phyloP scores from a whole-genome alignment of 2,113 vertebrate species.

The Mohoua ochrocephala region DNA sequence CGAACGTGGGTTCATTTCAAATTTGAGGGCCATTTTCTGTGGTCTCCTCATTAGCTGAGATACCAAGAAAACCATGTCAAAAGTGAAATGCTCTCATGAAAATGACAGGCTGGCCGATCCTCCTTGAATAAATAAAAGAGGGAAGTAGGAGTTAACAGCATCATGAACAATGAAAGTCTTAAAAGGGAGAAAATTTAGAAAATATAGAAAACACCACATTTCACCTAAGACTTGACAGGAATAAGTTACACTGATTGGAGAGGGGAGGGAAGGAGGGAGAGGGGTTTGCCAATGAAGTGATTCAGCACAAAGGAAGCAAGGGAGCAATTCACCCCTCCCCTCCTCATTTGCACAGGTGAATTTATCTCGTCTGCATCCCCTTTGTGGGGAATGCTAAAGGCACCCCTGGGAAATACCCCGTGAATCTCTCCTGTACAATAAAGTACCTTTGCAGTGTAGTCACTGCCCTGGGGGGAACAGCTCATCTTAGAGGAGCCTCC shows the following conservation, averaged over 20 bases:
- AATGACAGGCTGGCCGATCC: background rate
- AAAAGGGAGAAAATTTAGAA: background rate
- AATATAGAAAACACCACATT: background rate
- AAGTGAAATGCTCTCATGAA: background rate
- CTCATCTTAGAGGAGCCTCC: background rate
- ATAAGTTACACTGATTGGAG: background rate
- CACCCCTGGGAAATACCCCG: background rate
- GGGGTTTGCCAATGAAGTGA: background rate
- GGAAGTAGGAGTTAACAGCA: background rate
- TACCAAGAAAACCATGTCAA: background rate
- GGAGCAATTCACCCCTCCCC: background rate
- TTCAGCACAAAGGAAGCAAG: background rate
- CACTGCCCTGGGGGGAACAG: rapidly evolving
- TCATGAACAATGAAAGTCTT: background rate
- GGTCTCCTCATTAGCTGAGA: background rate
- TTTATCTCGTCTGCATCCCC: background rate
- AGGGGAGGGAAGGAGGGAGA: rapidly evolving
- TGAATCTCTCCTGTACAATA: background rate
- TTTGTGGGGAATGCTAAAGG: background rate
- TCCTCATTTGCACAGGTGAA: background rate
- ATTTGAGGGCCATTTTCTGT: background rate
- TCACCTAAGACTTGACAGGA: background rate
- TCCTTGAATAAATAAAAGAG: background rate
- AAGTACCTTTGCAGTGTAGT: background rate
- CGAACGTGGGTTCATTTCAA: background rate